Conservation (phyloP, 2,888 invertebrate genomes). For the Xylota sylvarum region DNA sequence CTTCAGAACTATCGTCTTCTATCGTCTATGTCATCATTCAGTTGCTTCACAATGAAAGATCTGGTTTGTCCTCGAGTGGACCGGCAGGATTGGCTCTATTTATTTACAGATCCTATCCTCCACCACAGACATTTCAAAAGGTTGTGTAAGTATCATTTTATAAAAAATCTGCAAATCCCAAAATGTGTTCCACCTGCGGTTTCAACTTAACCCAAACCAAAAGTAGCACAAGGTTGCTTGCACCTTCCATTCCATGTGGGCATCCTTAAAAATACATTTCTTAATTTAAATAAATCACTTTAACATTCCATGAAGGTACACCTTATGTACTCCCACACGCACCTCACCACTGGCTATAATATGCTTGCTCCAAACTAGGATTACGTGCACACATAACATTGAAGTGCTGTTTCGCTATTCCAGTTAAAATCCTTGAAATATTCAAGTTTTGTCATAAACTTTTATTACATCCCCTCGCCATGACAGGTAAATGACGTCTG, state of each 20-base stretch:
- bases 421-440: conserved; percentile 33
- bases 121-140: too few species aligned
- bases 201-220: neutral
- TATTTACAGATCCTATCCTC: too few species aligned
- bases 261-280: conserved; percentile 9
- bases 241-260: neutral
- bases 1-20: too few species aligned
- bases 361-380: conserved; percentile 26
- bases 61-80: too few species aligned
- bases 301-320: conserved; percentile 18
- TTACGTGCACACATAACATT: conserved; percentile 17
- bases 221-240: neutral
- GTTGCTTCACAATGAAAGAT: too few species aligned
- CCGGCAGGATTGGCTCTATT: too few species aligned
- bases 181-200: too few species aligned
- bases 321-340: neutral
- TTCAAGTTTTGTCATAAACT: conserved; percentile 59
- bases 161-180: too few species aligned
- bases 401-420: conserved; percentile 4
- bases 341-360: neutral
- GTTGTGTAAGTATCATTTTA: too few species aligned
- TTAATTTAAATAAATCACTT: conserved; percentile 55
- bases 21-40: too few species aligned
- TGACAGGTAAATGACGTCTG: conserved; percentile 53
- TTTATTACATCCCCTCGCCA: conserved; percentile 40